Conservation (phyloP, 2,888 invertebrate genomes). For the Hyppa rectilinea region DNA sequence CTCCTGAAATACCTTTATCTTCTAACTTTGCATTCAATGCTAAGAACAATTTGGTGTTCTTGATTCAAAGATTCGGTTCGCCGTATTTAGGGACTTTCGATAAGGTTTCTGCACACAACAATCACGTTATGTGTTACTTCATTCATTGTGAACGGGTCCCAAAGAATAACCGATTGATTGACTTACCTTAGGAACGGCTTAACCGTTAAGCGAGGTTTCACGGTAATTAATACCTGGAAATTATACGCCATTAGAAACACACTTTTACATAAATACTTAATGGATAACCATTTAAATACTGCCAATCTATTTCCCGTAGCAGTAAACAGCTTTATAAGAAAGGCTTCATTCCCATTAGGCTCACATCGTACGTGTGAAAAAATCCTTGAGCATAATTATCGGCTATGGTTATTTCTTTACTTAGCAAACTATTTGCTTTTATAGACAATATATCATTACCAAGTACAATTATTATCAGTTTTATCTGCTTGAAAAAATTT, state of each 20-base stretch:
- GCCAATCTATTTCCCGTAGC: background rate
- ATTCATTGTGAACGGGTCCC: background rate
- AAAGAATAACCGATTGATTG: background rate
- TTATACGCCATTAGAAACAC: background rate
- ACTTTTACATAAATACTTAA: background rate
- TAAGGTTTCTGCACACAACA: background rate
- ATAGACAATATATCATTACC: conserved; percentile 59
- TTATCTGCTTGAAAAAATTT: conserved; percentile 68
- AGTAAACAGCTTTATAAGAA: background rate
- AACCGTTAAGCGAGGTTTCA: too few species aligned
- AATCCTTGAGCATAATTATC: conserved; percentile 21
- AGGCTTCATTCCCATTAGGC: background rate
- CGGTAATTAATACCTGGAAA: too few species aligned
- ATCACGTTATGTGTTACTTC: background rate
- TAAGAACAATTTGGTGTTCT: too few species aligned
- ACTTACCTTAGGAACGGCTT: background rate
- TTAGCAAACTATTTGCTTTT: conserved; percentile 42
- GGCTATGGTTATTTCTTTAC: conserved; percentile 19
- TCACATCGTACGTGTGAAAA: conserved; percentile 5
- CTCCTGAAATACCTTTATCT: background rate
- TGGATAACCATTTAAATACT: background rate
- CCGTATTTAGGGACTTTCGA: background rate
- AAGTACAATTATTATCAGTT: conserved; percentile 63
- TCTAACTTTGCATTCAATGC: background rate
- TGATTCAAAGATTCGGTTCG: background rate